These are phyloP conservation scores for Zygaena filipendulae DNA, from an alignment of 2,888 invertebrate genomes.

Conservation along the genomic window DNA sequence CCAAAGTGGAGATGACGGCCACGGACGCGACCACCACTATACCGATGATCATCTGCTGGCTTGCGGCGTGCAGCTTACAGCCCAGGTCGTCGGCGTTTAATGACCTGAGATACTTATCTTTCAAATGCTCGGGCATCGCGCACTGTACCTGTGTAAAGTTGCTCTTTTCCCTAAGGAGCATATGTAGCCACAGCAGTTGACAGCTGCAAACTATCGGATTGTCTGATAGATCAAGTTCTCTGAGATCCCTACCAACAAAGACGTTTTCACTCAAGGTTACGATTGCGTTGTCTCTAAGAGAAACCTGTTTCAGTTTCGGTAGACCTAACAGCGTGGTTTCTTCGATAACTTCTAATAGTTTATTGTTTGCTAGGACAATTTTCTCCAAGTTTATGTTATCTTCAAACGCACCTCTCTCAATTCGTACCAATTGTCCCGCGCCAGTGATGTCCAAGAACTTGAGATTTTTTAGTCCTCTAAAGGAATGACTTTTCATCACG, in stretches of 20 bases:
- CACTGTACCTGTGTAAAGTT: constrained; percentile 80
- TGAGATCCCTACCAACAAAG: constrained; percentile 81
- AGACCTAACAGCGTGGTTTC: constrained; percentile 82
- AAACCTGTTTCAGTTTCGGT: constrained; percentile 81
- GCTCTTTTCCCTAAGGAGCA: constrained; percentile 74
- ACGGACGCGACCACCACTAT: constrained; percentile 80
- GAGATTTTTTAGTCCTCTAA: constrained; percentile 81
- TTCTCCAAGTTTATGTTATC: constrained; percentile 86
- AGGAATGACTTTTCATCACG: constrained; percentile 76
- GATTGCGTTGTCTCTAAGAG: constrained; percentile 82
- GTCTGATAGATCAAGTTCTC: constrained; percentile 81
- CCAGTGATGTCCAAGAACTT: constrained; percentile 83
- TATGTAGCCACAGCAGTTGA: constrained; percentile 81
- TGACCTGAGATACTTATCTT: constrained; percentile 74
- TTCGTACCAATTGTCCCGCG: constrained; percentile 75
- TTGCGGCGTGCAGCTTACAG: constrained; percentile 82
- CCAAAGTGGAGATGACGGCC: constrained; percentile 76
- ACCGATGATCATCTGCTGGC: constrained; percentile 83
- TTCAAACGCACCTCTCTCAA: constrained; percentile 82
- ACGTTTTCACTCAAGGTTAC: constrained; percentile 80
- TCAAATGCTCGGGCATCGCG: constrained; percentile 76
- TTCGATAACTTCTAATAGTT: constrained; percentile 76
- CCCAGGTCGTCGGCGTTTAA: constrained; percentile 82
- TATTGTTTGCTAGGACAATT: constrained; percentile 80
- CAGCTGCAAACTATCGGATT: constrained; percentile 88